Evolutionary conservation across 2,888 invertebrate genomes (phyloP), one percentile per base, ranked within the genome.

Genomic region (Globia sparganii): DNA sequence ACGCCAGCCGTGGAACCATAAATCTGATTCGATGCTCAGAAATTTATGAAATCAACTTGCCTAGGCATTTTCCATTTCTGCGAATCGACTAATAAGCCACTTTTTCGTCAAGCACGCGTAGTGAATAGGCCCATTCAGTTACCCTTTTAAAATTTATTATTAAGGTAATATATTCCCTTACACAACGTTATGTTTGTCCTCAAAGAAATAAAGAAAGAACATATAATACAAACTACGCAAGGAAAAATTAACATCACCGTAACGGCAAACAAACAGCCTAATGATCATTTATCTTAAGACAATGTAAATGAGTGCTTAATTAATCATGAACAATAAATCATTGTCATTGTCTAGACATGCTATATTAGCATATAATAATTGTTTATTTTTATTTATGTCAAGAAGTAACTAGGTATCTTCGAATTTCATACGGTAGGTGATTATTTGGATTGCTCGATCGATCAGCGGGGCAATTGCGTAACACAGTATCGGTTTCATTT

Each of bases 261-360:
- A 25, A 46, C 58, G 40, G 58, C 56, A 62, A 70, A 46, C 4
- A 66, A 81, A 85, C 65, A 62, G 5, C 28, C 28, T 70, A 53
- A 72, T 72, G n/a, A 69, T 34, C 6, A 43, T 70, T 62, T 62
- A 81, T 58, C 31, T 72, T 4, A 66, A 61, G 49, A 80, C 59
- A 49, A 81, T 68, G 62, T 65, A 53, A 79, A 65, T 69, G 46
- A 49, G 53, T 34, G 18, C n/a, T 11, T 53, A 40, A 56, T 31
- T 64, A 46, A 34, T 43, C 28, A 59, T 59, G 34, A 58, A 31
- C 15, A 59, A 53, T 58, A 3, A 64, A 21, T 53, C 6, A 56
- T 31, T 46, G 21, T 11, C 37, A 43, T 25, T 37, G 71, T 67
- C 61, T 49, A 58, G 67, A 59, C 58, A 80, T 43, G 79, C 59